phyloP scores from a whole-genome alignment of 2,888 invertebrate species.

The Eupithecia exiguata region DNA sequence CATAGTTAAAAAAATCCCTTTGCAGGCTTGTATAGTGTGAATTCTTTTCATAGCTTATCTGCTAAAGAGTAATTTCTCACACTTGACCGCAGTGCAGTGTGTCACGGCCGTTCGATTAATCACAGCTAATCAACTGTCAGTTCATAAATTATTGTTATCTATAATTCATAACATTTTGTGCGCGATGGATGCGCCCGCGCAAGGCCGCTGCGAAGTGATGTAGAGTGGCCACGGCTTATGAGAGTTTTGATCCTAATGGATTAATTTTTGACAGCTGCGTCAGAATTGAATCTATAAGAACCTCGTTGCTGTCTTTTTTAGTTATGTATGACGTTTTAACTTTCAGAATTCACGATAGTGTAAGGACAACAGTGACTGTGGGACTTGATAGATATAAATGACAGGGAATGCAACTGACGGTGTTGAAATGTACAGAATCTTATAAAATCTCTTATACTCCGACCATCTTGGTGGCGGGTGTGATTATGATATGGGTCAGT shows the following conservation, averaged over 20 bases:
- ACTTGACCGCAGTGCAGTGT: slow-evolving; percentile 37
- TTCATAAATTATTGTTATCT: slow-evolving; percentile 42
- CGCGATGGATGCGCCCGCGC: slow-evolving; percentile 52
- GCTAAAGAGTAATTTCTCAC: slow-evolving; percentile 24
- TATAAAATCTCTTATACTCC: too few relatives aligned
- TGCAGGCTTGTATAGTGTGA: not conserved
- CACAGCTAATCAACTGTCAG: slow-evolving; percentile 39
- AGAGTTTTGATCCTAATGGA: not conserved
- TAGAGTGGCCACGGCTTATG: slow-evolving; percentile 23
- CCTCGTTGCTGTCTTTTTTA: not conserved
- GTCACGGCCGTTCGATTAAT: slow-evolving; percentile 41
- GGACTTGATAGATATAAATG: too few relatives aligned
- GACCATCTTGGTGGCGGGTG: too few relatives aligned
- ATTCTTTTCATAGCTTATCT: not conserved
- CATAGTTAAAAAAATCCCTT: not conserved
- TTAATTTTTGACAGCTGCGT: not conserved
- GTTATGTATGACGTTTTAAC: not conserved
- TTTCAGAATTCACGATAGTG: too few relatives aligned
- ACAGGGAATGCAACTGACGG: too few relatives aligned
- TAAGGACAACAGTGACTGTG: too few relatives aligned
- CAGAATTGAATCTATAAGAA: not conserved
- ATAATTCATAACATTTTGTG: slow-evolving; percentile 49
- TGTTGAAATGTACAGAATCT: too few relatives aligned
- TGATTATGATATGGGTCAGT: too few relatives aligned
- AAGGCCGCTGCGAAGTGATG: slow-evolving; percentile 43